Base-by-base conservation (phyloP, 1,140 invertebrate genomes). In the Bombus fervidus region DNA sequence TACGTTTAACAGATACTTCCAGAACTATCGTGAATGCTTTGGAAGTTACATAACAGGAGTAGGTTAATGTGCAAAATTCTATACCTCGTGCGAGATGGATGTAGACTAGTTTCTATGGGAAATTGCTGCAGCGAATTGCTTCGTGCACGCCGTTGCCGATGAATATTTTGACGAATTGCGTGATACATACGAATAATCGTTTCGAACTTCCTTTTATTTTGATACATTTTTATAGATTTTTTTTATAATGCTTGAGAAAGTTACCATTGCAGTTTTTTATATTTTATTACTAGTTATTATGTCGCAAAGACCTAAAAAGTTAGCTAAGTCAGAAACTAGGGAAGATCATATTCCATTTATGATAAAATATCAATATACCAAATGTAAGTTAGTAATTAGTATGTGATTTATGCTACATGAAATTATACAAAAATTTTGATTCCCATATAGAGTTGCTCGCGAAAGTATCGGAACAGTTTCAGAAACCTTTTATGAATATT, bases 21-120 rank as follows among this genome's bases (percentile, higher is more conserved):
- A 57, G 25, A 12, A 9, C 69, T 81, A 37, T 71, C 15, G 79
- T 25, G 53, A 81, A 34, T 10, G 66, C 47, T 81, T 57, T n/a
- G 28, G 22, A 22, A 71, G 47, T 71, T 81, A 39, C 10, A 47
- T 31, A 53, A 28, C 28, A 47, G 12, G 64, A 71, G 66, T 81
- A 71, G 79, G 79, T 81, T 81, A 69, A 71, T 53, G 79, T 39
- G 31, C 43, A 66, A n/a, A 78, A 66, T 78, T 39, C 43, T 71
- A 71, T 57, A 39, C 22, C 13, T 39, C 64, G 37, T 39, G 47
- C 34, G n/a, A 72, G 37, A 13, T 68, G 66, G 66, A 41, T 79
- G 28, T 71, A 81, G 47, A 57, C 34, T 71, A 81, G 47, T 71
- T 81, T 69, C 79, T 57, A 71, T 47, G 34, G 66, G 47, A 68